Evolutionary conservation across 2,113 vertebrate genomes (phyloP), one percentile per base, ranked within the genome.

Genomic region (Seriola rivoliana): DNA sequence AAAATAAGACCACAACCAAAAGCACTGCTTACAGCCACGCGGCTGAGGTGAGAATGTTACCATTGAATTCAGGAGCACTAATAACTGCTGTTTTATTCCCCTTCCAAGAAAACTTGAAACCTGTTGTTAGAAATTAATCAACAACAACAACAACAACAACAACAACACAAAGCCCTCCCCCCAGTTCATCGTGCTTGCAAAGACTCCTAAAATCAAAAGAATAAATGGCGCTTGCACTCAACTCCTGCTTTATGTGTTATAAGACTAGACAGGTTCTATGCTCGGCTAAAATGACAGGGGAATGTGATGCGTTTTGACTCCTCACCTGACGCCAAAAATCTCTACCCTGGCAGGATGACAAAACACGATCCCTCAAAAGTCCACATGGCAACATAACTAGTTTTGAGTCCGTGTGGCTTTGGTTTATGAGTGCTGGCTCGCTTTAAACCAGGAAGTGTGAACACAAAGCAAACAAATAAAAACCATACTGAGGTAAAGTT

Each of bases 261-360:
- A 32, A 2, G n/a, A 62, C 40, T 12, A 7, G 63, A 68, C 12
- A 11, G 48, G 62, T 19, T 29, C 67, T 3, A 11, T 1, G 68
- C 65, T 65, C 25, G 48, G 40, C 17, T 21, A 21, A 62, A 74
- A 65, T 48, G 83, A 79, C 74, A 69, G 64, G 54, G 64, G 42
- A 50, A 84, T 6, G 29, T 80, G 50, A 81, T 17, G 63, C 25
- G 23, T 57, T 77, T 32, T 78, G 84, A 89, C 84, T 89, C 60
- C 23, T 85, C 64, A 63, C 59, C 81, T 82, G 75, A 19, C 38
- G 40, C 48, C 10, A 62, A 69, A 71, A 58, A 55, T 23, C 40
- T 75, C 79, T 5, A 4, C 23, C 8, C n/a, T 29, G 65, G 36
- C 84, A 78, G 42, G 13, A 57, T 75, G 86, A 88, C 86, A 82